Evolutionary conservation across 23 tunicate species (phyloP).

Genomic region (Oikopleura vanhoeffeni): DNA sequence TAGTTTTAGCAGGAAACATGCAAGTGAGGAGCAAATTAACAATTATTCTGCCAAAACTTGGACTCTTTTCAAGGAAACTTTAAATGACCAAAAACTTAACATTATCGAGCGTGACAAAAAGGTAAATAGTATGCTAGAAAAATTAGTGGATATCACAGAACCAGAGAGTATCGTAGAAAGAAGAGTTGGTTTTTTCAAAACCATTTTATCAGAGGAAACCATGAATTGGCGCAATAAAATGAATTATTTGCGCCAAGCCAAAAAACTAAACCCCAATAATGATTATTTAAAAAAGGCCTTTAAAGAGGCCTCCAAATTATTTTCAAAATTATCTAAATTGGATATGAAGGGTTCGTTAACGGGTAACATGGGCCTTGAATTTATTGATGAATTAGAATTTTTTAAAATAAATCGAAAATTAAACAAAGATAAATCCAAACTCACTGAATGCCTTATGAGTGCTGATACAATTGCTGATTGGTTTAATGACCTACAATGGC

Average conservation of each 20-base stretch:
- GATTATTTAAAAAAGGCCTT: neutral
- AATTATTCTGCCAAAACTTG: neutral
- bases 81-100: neutral
- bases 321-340: neutral
- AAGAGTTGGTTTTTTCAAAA: neutral
- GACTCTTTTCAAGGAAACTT: neutral
- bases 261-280: neutral
- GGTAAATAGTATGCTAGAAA: neutral
- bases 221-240: neutral
- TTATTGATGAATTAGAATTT: neutral
- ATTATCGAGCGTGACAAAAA: neutral
- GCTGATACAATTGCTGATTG: neutral
- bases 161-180: neutral
- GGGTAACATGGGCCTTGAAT: neutral
- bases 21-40: neutral
- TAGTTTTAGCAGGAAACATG: neutral
- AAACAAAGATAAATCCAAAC: neutral
- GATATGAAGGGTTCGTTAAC: neutral
- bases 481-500: neutral
- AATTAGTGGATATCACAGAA: neutral
- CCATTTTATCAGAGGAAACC: neutral
- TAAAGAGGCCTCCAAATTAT: neutral
- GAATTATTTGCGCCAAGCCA: neutral
- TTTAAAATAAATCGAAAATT: neutral
- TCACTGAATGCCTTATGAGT: neutral